These are phyloP conservation scores for Naja naja DNA, from an alignment of 2,113 vertebrate genomes.

Conservation along the genomic window DNA sequence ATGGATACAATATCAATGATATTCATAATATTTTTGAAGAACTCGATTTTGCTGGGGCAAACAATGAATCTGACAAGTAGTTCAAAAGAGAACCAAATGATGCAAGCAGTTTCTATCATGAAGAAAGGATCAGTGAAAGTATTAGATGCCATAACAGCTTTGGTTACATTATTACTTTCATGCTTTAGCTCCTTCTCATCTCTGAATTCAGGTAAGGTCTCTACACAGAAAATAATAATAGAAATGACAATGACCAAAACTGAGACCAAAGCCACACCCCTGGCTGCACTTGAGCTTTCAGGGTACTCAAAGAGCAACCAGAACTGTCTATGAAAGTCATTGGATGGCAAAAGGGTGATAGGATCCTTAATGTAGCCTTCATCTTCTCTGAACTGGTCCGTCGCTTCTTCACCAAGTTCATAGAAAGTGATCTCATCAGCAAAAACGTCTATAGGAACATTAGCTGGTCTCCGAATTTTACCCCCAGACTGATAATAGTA, in stretches of 20 bases:
- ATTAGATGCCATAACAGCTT: constrained; percentile 59
- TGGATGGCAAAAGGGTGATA: constrained; percentile 83
- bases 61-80: constrained; percentile 83
- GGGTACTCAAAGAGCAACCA: constrained; percentile 97
- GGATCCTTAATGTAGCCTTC: constrained; percentile 94
- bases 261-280: constrained; percentile 88
- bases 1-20: constrained; percentile 95
- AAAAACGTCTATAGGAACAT: constrained; percentile 91
- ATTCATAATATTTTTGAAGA: constrained; percentile 97
- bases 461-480: constrained; percentile 90
- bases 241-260: constrained; percentile 93
- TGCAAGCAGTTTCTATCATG: constrained; percentile 90
- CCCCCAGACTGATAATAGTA: constrained; percentile 97
- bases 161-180: constrained; percentile 57
- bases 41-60: constrained; percentile 90
- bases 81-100: constrained; percentile 94
- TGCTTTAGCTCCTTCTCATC: constrained; percentile 78
- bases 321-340: constrained; percentile 87
- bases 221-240: constrained; percentile 95
- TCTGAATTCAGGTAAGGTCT: constrained; percentile 92
- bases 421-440: constrained; percentile 94
- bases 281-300: constrained; percentile 90
- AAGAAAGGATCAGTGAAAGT: constrained; percentile 94
- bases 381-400: constrained; percentile 95
- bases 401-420: constrained; percentile 86